Conservation (phyloP, 1,140 invertebrate genomes). For the Drosophila takahashii region DNA sequence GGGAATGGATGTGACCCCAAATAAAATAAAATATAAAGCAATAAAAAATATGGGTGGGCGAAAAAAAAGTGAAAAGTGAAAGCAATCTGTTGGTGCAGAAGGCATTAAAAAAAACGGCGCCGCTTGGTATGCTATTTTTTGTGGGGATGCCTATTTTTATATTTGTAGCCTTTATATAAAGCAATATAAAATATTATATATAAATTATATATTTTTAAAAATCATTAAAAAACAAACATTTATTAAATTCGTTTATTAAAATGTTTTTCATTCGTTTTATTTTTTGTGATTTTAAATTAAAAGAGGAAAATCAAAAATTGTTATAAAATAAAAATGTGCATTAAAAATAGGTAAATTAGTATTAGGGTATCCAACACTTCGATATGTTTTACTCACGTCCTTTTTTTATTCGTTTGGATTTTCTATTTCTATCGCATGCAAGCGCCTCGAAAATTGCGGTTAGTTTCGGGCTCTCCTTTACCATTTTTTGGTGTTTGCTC, state of each 20-base stretch:
- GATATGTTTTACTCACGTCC: not conserved
- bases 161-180: not conserved
- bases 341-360: too few species aligned
- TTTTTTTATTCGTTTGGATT: slow-evolving; percentile 19
- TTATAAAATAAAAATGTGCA: too few species aligned
- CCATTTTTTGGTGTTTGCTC: slow-evolving; percentile 39
- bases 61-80: slow-evolving; percentile 51
- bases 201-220: too few species aligned
- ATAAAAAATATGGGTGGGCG: slow-evolving; percentile 49
- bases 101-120: slow-evolving; percentile 71
- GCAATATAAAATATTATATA: not conserved
- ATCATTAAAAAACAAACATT: not conserved
- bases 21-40: slow-evolving; percentile 66
- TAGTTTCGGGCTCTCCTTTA: slow-evolving; percentile 54
- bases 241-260: too few species aligned
- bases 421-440: slow-evolving; percentile 62
- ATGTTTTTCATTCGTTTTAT: too few species aligned
- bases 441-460: slow-evolving; percentile 81
- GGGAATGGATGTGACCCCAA: slow-evolving; percentile 5
- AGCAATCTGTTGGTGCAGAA: slow-evolving; percentile 25
- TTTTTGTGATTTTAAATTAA: too few species aligned
- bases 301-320: too few species aligned
- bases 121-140: slow-evolving; percentile 46
- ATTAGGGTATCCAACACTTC: slow-evolving; percentile 9
- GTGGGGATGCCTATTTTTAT: not conserved